Evolutionary conservation across 2,888 invertebrate genomes (phyloP).

Genomic region (Synanthedon andrenaeformis): DNA sequence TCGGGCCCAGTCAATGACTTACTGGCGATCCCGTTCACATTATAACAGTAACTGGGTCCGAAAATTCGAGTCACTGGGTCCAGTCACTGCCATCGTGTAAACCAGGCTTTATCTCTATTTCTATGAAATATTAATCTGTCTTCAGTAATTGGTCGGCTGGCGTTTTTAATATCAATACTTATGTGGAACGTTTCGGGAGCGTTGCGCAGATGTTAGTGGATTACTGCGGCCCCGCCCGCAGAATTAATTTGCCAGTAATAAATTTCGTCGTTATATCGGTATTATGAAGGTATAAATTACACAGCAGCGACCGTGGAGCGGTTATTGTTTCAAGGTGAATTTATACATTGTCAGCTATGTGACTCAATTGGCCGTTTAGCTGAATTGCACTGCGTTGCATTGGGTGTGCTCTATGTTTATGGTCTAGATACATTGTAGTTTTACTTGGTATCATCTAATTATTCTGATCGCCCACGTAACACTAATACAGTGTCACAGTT

Average conservation of each 20-base stretch:
- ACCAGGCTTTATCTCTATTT: no score
- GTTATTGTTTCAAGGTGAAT: slow-evolving; percentile 26
- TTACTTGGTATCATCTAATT: no score
- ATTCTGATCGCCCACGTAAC: no score
- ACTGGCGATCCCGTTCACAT: no score
- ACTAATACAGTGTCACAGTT: no score
- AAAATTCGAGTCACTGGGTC: no score
- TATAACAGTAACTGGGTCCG: no score
- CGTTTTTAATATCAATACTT: slow-evolving; percentile 31
- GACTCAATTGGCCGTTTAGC: neutral
- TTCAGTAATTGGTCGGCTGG: slow-evolving; percentile 4
- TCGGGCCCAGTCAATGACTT: no score
- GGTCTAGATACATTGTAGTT: no score
- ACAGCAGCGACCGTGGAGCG: slow-evolving; percentile 13
- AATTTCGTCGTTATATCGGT: slow-evolving; percentile 35
- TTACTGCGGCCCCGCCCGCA: slow-evolving; percentile 21
- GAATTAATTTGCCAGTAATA: slow-evolving; percentile 49
- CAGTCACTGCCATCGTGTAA: no score
- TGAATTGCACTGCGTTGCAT: neutral
- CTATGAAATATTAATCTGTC: no score
- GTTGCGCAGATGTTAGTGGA: slow-evolving; percentile 36
- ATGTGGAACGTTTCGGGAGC: slow-evolving; percentile 17
- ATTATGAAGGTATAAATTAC: slow-evolving; percentile 53
- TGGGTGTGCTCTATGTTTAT: neutral
- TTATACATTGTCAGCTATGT: slow-evolving; percentile 12